Evolutionary conservation across 1,140 invertebrate species (phyloP).

Genomic region (Anthonomus grandis): DNA sequence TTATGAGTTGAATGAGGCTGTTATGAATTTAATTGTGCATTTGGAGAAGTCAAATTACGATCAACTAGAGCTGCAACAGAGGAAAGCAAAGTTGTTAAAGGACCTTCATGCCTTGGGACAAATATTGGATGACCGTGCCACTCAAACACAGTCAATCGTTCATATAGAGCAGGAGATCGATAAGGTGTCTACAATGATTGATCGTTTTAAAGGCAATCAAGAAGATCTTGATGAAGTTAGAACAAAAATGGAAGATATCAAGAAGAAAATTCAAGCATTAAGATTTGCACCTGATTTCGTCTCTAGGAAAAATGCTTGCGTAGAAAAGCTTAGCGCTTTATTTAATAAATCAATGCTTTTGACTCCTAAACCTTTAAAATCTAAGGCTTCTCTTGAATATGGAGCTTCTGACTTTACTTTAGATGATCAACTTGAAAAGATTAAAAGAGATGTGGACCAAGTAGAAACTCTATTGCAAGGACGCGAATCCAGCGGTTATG

Average conservation of each 20-base stretch:
- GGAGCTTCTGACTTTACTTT: too few relatives aligned
- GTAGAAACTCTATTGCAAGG: too few relatives aligned
- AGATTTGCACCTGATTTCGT: conserved; percentile 10
- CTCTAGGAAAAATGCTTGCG: conserved; percentile 18
- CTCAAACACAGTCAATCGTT: conserved; percentile 23
- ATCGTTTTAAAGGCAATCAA: neutral
- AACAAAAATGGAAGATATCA: conserved; percentile 9
- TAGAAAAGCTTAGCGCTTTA: conserved; percentile 1
- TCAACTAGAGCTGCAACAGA: conserved; percentile 13
- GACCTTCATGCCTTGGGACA: conserved; percentile 22
- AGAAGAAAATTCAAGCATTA: conserved; percentile 4
- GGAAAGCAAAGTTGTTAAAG: conserved; percentile 23
- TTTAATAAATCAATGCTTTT: conserved; percentile 3
- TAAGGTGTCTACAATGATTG: conserved; percentile 3
- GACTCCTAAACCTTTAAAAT: neutral
- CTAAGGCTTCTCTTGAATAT: too few relatives aligned
- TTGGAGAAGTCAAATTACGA: conserved; percentile 22
- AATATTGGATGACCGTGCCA: conserved; percentile 25
- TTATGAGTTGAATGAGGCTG: conserved; percentile 27
- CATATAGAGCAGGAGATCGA: conserved; percentile 17
- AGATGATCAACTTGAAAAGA: too few relatives aligned
- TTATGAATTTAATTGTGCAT: conserved; percentile 13
- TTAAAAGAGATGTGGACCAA: too few relatives aligned
- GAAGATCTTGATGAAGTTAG: conserved; percentile 10
- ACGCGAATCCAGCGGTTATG: too few relatives aligned